phyloP scores from a whole-genome alignment of 37 sponge, comb jelly and placozoan species.

The Spongia lamella region DNA sequence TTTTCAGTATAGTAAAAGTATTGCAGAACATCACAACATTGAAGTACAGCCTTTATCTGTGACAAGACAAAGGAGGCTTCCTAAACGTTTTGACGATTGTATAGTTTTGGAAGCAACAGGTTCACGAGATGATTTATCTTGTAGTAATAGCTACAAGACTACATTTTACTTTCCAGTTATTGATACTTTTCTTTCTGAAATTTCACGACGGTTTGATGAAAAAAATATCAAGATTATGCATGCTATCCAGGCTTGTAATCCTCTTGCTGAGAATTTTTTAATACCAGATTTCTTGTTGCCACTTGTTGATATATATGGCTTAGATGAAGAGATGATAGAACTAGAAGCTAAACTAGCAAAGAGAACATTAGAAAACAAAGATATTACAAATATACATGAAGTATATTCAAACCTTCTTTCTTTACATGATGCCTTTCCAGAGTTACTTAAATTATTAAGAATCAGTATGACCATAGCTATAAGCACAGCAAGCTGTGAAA shows the following conservation, averaged over 20 bases:
- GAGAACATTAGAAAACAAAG: conserved; percentile 4
- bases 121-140: conserved; percentile 5
- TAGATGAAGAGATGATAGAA: background rate
- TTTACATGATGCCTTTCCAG: conserved; percentile 12
- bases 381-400: conserved; percentile 3
- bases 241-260: conserved; percentile 26
- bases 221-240: conserved; percentile 26
- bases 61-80: background rate
- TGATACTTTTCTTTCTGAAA: conserved; percentile 24
- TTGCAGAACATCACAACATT: conserved; percentile 32
- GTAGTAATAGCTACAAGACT: background rate
- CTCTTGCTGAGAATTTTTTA: conserved; percentile 8
- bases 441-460: background rate
- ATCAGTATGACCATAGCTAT: conserved; percentile 22
- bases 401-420: conserved; percentile 2
- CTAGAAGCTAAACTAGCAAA: conserved; percentile 34
- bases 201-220: conserved; percentile 8
- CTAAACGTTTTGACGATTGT: background rate
- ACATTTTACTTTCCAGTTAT: conserved; percentile 17
- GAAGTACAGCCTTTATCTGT: conserved; percentile 10
- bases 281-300: background rate
- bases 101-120: conserved; percentile 36
- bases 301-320: conserved; percentile 7
- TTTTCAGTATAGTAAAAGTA: conserved; percentile 25
- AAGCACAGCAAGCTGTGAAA: conserved; percentile 42